Conservation (phyloP, 2,888 invertebrate species). For the Hirtodrosophila duncani region DNA sequence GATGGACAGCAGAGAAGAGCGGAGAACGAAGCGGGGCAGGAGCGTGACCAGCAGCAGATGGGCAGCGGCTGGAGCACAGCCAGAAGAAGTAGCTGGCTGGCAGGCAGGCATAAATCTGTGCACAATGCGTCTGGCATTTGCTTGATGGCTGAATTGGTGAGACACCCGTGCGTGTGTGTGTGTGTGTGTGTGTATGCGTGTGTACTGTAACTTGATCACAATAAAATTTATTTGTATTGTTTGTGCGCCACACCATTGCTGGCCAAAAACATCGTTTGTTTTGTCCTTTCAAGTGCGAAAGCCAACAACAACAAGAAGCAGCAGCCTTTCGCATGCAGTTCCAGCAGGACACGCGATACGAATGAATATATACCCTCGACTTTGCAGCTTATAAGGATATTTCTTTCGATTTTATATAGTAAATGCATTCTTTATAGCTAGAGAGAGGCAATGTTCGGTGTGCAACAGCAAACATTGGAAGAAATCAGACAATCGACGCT, state of each 20-base stretch:
- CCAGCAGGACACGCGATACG: no score
- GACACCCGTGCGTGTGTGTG: not conserved
- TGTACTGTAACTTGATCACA: conserved; percentile 35
- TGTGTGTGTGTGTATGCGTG: conserved; percentile 3
- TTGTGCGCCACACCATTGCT: conserved; percentile 16
- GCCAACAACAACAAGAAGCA: conserved; percentile 8
- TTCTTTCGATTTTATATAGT: no score
- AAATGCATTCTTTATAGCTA: no score
- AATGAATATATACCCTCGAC: no score
- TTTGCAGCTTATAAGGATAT: no score
- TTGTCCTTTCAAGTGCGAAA: conserved; percentile 31
- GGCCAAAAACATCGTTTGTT: conserved; percentile 35
- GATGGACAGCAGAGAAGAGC: not conserved
- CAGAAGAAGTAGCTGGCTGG: not conserved
- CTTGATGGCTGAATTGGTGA: conserved; percentile 45
- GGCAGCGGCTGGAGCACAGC: no score
- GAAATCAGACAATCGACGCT: no score
- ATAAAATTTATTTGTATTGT: conserved; percentile 55
- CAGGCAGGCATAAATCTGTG: conserved; percentile 48
- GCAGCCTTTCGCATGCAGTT: not conserved
- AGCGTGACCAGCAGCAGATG: not conserved
- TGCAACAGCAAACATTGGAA: no score
- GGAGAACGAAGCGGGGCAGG: not conserved
- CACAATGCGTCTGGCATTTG: conserved; percentile 45
- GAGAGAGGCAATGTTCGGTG: no score